Evolutionary conservation across 2,888 invertebrate species (phyloP).

Genomic region (Coelogynopora nodosa): DNA sequence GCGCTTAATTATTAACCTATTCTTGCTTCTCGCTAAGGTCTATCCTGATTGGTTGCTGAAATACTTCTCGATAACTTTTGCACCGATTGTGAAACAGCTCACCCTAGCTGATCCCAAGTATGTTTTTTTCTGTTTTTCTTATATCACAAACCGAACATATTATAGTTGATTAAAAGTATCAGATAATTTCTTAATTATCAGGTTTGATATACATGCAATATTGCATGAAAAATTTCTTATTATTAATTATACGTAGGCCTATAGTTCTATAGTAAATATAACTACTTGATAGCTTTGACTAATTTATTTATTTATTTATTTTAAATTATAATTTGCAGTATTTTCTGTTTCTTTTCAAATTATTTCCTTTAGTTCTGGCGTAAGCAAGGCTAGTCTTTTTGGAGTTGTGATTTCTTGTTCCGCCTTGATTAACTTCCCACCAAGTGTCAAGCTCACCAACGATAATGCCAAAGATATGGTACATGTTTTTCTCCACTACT

Average conservation of each 20-base stretch:
- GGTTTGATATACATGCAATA: too few relatives aligned
- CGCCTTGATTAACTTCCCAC: neutral
- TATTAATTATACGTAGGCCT: neutral
- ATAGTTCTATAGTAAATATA: neutral
- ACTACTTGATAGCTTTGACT: neutral
- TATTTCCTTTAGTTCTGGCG: neutral
- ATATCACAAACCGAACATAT: too few relatives aligned
- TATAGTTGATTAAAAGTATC: too few relatives aligned
- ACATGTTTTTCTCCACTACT: neutral
- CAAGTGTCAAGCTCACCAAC: neutral
- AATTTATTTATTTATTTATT: neutral
- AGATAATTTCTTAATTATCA: too few relatives aligned
- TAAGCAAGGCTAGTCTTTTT: neutral
- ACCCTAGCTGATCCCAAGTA: neutral
- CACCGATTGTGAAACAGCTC: neutral
- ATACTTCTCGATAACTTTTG: neutral
- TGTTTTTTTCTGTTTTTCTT: neutral
- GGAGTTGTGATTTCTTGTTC: neutral
- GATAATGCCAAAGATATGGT: neutral
- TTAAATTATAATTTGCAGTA: too few relatives aligned
- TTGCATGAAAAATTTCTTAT: too few relatives aligned
- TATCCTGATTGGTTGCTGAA: constrained; percentile 17
- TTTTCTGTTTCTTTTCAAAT: neutral
- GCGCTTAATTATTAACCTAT: neutral
- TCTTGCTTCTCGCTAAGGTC: neutral